phyloP scores from a whole-genome alignment of 2,797 vertebrate species.

The Cebuella pygmaea region DNA sequence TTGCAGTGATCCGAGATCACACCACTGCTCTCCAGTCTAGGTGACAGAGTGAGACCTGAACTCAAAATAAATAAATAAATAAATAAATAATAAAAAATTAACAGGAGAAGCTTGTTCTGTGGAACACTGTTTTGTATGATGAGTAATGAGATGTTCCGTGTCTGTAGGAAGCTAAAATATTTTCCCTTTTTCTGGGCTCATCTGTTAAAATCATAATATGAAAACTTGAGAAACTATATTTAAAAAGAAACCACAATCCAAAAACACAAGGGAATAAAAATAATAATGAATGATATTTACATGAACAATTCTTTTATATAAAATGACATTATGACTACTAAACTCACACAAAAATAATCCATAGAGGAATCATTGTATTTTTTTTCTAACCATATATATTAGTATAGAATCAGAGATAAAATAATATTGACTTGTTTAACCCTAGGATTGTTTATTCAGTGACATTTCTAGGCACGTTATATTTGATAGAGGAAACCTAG shows the following conservation, averaged over 20 bases:
- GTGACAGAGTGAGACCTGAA: no score
- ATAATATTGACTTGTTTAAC: not conserved
- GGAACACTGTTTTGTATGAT: not conserved
- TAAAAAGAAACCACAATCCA: not conserved
- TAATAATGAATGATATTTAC: not conserved
- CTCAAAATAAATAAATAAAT: no score
- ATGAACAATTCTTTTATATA: not conserved
- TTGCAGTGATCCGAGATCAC: no score
- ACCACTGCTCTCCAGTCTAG: no score
- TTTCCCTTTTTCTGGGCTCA: not conserved
- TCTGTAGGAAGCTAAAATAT: not conserved
- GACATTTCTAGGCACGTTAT: not conserved
- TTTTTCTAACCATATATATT: not conserved
- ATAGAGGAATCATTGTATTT: not conserved
- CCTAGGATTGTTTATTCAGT: not conserved
- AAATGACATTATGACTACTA: not conserved
- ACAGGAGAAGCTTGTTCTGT: not conserved
- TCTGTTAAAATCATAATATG: not conserved
- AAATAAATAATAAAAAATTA: not conserved
- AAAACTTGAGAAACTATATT: not conserved
- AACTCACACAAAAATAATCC: not conserved
- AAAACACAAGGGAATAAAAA: not conserved
- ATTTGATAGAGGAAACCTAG: not conserved
- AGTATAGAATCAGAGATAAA: not conserved
- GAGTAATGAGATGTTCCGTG: not conserved